Conservation (phyloP, 2,113 vertebrate genomes). For the Sphaerodactylus townsendi region DNA sequence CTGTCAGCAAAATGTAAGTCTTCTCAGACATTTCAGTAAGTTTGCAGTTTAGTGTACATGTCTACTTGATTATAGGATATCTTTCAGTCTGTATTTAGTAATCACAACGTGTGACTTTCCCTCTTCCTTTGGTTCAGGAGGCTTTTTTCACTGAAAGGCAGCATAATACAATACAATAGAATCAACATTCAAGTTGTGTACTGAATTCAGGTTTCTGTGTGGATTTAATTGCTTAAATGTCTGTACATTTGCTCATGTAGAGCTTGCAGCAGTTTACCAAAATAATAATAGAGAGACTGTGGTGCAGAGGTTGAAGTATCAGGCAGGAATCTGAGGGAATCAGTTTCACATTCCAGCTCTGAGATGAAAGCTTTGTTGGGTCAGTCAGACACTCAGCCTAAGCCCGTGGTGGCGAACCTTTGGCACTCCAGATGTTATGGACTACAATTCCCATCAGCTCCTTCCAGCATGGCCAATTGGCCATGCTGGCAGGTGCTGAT, state of each 20-base stretch:
- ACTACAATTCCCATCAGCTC: too few relatives aligned
- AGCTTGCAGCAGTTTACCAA: background rate
- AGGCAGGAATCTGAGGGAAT: too few relatives aligned
- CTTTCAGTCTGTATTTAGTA: background rate
- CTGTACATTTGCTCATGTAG: background rate
- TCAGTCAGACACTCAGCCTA: too few relatives aligned
- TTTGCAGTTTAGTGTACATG: background rate
- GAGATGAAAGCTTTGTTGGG: too few relatives aligned
- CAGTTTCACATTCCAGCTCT: too few relatives aligned
- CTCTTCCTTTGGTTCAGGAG: background rate
- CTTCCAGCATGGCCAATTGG: too few relatives aligned
- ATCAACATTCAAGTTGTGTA: background rate
- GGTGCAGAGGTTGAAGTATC: too few relatives aligned
- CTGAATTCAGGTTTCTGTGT: background rate
- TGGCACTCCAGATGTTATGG: too few relatives aligned
- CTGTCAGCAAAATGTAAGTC: conserved; percentile 94
- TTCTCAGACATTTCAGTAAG: background rate
- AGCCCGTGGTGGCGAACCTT: too few relatives aligned
- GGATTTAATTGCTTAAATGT: background rate
- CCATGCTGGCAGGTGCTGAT: too few relatives aligned
- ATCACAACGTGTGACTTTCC: background rate
- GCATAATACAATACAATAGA: background rate
- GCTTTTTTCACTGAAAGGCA: background rate
- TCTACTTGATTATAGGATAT: background rate
- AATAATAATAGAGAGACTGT: too few relatives aligned